Percentiles rank a stretch among this genome's conserved stretches.
Evolutionary conservation across 1,140 invertebrate genomes (phyloP).

Genomic region (Heterodera carotae): DNA sequence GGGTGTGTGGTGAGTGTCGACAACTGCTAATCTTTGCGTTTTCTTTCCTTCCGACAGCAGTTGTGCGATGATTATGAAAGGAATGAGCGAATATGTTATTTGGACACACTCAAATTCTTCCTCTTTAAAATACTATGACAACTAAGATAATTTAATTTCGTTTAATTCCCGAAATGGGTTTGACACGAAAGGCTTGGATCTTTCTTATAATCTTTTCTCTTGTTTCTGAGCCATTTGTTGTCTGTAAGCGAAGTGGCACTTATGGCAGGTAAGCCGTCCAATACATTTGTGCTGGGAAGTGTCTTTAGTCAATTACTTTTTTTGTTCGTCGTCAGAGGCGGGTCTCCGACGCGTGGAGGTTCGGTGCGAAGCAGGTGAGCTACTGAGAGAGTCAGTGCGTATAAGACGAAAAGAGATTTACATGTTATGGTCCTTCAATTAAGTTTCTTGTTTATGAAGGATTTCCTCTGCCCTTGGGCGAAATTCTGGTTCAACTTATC

Average conservation of each 20-base stretch:
- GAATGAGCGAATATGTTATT: background rate
- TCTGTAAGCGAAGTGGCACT: constrained; percentile 25
- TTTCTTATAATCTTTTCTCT: background rate
- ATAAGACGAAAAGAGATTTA: too few species aligned
- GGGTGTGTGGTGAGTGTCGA: background rate
- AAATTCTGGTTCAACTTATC: background rate
- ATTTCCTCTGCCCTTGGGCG: constrained; percentile 14
- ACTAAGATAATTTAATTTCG: too few species aligned
- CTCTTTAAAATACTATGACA: background rate
- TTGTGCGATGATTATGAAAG: background rate
- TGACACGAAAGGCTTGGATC: background rate
- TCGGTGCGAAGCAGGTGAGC: background rate
- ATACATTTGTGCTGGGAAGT: too few species aligned
- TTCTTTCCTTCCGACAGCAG: background rate
- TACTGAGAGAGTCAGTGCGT: too few species aligned
- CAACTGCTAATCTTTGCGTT: background rate
- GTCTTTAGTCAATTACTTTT: background rate
- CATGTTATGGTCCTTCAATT: background rate
- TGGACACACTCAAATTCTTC: background rate
- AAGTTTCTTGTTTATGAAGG: too few species aligned
- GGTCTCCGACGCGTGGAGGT: constrained; percentile 11
- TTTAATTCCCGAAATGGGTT: background rate
- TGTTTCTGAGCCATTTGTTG: constrained; percentile 18
- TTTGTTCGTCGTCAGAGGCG: constrained; percentile 10
- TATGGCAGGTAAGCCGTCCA: constrained; percentile 20